Conservation (phyloP, 2,888 invertebrate genomes). For the Lepidocyrtinus sp. region DNA sequence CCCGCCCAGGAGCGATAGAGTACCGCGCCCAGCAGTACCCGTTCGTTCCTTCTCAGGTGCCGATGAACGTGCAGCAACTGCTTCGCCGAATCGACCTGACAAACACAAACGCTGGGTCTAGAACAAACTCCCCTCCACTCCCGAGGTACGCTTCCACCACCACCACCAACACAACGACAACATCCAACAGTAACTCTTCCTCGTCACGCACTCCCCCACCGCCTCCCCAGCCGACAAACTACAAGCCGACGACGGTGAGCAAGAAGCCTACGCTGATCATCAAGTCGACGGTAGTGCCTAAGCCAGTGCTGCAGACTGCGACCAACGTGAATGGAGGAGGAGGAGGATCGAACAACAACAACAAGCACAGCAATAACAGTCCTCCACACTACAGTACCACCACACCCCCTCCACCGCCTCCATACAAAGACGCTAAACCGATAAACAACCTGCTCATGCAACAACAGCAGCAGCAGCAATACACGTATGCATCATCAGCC, state of each 20-base stretch:
- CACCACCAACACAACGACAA: slow-evolving; percentile 57
- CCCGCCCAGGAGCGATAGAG: slow-evolving; percentile 74
- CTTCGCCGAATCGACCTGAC: slow-evolving; percentile 78
- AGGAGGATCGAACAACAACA: background rate
- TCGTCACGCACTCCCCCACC: slow-evolving; percentile 74
- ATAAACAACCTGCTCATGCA: background rate
- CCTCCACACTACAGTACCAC: slow-evolving; percentile 72
- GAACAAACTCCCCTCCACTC: background rate
- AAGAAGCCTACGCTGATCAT: slow-evolving; percentile 94
- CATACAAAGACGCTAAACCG: slow-evolving; percentile 48
- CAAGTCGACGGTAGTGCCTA: slow-evolving; percentile 97
- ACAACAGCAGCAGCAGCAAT: background rate
- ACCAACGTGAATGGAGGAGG: slow-evolving; percentile 88
- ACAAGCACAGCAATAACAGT: background rate
- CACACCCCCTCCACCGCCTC: slow-evolving; percentile 66
- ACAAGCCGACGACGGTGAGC: slow-evolving; percentile 72
- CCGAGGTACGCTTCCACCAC: background rate
- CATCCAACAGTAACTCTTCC: slow-evolving; percentile 61
- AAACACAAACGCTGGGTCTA: background rate
- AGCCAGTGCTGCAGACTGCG: slow-evolving; percentile 94
- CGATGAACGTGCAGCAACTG: slow-evolving; percentile 80
- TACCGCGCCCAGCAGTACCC: slow-evolving; percentile 72
- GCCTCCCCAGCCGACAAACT: slow-evolving; percentile 80
- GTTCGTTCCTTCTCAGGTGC: slow-evolving; percentile 74
- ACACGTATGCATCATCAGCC: slow-evolving; percentile 64